These are phyloP conservation scores for Pangasius macronema DNA, from an alignment of 2,797 vertebrate genomes.

Conservation along the genomic window DNA sequence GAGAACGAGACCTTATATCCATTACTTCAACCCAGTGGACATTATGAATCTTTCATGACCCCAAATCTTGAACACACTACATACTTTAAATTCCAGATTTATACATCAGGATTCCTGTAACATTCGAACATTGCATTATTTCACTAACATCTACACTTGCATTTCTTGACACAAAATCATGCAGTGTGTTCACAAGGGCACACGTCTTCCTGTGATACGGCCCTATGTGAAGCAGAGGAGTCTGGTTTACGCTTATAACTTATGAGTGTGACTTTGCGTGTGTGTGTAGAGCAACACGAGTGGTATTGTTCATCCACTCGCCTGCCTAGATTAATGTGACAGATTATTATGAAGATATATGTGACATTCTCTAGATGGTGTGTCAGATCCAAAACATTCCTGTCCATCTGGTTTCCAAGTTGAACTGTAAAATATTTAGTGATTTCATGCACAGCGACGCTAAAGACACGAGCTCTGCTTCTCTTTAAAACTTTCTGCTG, in stretches of 20 bases:
- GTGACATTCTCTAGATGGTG: neutral
- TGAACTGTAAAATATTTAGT: neutral
- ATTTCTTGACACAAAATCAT: neutral
- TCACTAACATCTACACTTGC: neutral
- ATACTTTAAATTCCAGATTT: neutral
- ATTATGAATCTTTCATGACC: neutral
- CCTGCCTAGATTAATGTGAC: neutral
- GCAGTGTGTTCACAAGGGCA: neutral
- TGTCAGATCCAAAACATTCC: neutral
- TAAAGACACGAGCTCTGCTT: neutral
- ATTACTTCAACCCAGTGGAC: neutral
- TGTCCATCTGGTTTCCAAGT: neutral
- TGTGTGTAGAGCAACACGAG: neutral
- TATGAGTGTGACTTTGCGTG: neutral
- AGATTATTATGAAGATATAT: too few relatives aligned
- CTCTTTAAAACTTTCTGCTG: neutral
- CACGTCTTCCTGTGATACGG: neutral
- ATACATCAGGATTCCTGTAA: neutral
- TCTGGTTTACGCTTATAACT: too few relatives aligned
- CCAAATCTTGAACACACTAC: neutral
- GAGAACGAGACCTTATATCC: neutral
- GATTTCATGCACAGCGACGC: neutral
- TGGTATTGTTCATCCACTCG: neutral
- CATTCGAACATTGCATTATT: neutral
- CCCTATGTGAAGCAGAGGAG: neutral